Evolutionary conservation across 2,113 vertebrate species (phyloP).

Genomic region (Manacus vitellinus): DNA sequence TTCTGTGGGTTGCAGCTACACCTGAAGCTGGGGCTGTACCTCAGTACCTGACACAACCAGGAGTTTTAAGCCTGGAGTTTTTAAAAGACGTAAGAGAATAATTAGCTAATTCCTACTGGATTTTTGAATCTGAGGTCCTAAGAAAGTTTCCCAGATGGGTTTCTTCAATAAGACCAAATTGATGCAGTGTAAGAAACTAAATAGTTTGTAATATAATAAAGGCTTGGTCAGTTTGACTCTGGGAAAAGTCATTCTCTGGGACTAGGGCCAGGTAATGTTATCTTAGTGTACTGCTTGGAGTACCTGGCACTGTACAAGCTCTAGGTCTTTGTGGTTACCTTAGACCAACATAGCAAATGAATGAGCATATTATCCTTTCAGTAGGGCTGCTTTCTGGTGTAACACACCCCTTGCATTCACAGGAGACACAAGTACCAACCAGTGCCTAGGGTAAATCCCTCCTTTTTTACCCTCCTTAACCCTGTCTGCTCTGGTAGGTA

Average conservation of each 20-base stretch:
- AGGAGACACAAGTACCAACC: not conserved
- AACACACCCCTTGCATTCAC: not conserved
- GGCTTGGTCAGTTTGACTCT: not conserved
- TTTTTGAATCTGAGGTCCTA: not conserved
- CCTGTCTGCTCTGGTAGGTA: not conserved
- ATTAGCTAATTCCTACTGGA: not conserved
- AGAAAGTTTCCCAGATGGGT: not conserved
- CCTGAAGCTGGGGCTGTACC: not conserved
- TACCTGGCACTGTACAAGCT: conserved; percentile 35
- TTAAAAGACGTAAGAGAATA: not conserved
- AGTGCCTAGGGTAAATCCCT: not conserved
- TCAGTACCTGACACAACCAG: not conserved
- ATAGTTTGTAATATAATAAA: not conserved
- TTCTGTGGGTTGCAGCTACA: not conserved
- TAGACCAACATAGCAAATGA: conserved; percentile 3
- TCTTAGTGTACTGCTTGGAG: not conserved
- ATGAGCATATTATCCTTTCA: not conserved
- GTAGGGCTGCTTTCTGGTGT: not conserved
- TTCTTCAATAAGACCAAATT: not conserved
- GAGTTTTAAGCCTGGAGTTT: not conserved
- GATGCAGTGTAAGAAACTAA: not conserved
- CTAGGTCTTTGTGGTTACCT: conserved; percentile 29
- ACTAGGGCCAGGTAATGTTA: conserved; percentile 35
- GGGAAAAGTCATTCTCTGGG: conserved; percentile 18
- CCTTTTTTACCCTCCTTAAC: not conserved